Percentiles rank a stretch among this genome's conserved stretches.
phyloP scores from a whole-genome alignment of 2,797 vertebrate species.

The Pelochelys cantorii region DNA sequence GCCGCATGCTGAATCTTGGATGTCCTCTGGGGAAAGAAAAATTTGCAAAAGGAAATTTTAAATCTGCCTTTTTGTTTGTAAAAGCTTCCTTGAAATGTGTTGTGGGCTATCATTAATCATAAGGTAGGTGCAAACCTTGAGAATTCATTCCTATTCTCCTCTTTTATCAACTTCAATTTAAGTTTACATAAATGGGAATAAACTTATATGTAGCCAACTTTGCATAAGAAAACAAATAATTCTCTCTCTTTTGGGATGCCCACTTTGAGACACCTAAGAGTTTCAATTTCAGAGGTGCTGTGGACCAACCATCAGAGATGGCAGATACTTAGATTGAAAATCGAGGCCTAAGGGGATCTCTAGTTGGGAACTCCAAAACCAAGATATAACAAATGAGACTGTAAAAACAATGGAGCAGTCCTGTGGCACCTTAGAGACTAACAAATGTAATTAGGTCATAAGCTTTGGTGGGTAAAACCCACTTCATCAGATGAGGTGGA shows the following conservation, averaged over 20 bases:
- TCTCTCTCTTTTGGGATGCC: background rate
- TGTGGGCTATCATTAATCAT: background rate
- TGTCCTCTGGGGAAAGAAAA: background rate
- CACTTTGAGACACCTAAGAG: background rate
- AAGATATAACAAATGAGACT: background rate
- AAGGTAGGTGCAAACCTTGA: background rate
- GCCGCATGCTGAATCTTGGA: background rate
- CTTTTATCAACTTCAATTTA: background rate
- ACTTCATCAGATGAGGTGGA: no score
- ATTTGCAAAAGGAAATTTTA: background rate
- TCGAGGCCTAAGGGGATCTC: background rate
- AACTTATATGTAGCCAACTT: background rate
- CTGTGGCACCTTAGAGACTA: no score
- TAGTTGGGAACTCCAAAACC: background rate
- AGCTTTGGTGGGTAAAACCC: no score
- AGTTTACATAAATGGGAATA: background rate
- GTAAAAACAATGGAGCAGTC: no score
- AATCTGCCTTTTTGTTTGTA: background rate
- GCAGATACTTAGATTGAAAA: background rate
- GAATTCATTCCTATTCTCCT: background rate
- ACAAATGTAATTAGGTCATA: no score
- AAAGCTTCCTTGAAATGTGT: background rate
- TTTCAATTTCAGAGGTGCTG: background rate
- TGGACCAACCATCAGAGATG: background rate
- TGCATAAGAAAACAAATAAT: background rate